Percentiles rank a stretch among this genome's conserved stretches.
Conservation (phyloP, 2,797 vertebrate genomes). For the Poeciliopsis paucimaculata region DNA sequence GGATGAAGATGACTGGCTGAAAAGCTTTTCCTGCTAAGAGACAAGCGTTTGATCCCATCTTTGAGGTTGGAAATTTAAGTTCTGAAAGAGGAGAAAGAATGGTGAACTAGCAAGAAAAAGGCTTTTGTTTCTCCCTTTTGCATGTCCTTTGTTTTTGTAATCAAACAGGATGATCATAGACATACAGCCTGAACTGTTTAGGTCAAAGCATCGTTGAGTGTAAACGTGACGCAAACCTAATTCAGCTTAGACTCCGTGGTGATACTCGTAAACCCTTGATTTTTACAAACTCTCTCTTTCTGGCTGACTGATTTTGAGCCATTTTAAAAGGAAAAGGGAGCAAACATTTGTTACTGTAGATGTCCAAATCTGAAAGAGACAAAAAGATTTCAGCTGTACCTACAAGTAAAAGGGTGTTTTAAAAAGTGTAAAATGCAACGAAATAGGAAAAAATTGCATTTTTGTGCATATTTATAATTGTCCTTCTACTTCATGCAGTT, state of each 20-base stretch:
- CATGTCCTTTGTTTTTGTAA: conserved; percentile 14
- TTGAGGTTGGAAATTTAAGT: conserved; percentile 40
- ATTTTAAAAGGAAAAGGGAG: background rate
- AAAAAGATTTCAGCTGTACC: background rate
- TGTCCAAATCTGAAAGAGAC: background rate
- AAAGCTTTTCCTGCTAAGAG: conserved; percentile 56
- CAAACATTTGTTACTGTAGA: background rate
- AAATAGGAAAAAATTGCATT: background rate
- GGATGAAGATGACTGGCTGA: conserved; percentile 39
- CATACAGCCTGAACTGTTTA: background rate
- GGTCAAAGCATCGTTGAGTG: background rate
- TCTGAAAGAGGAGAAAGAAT: conserved; percentile 11
- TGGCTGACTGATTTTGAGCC: background rate
- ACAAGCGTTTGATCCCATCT: conserved; percentile 43
- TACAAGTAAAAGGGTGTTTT: background rate
- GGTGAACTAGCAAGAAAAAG: conserved; percentile 11
- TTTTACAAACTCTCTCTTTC: background rate
- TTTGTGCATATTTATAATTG: background rate
- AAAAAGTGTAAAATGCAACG: background rate
- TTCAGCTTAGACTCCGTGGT: background rate
- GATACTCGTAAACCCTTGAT: background rate
- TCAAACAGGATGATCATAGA: background rate
- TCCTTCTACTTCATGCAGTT: background rate
- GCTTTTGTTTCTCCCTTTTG: conserved; percentile 11
- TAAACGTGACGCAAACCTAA: background rate